These are phyloP conservation scores for Sphinx pinastri DNA, from an alignment of 2,888 invertebrate genomes.

Conservation along the genomic window DNA sequence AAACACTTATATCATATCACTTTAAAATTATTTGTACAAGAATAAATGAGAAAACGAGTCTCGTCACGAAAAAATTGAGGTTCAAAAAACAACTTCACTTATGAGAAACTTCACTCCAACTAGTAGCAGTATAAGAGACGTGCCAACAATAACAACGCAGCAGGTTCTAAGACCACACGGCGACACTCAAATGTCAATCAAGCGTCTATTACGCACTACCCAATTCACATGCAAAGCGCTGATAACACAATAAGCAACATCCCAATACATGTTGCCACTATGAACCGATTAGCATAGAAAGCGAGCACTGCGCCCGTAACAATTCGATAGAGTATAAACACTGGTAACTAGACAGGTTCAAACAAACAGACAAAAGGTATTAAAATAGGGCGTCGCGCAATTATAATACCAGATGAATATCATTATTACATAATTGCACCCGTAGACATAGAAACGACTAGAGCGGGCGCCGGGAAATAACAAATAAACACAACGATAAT, in stretches of 20 bases:
- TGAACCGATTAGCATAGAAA: conserved; percentile 70
- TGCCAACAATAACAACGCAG: conserved; percentile 17
- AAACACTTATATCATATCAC: too few species aligned
- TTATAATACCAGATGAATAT: conserved; percentile 47
- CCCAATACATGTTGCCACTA: conserved; percentile 55
- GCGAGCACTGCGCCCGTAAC: conserved; percentile 56
- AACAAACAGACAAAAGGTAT: conserved; percentile 68
- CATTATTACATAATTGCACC: conserved; percentile 60
- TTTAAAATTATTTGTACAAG: not conserved
- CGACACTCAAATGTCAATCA: conserved; percentile 53
- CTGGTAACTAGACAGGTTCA: conserved; percentile 53
- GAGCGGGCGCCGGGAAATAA: conserved; percentile 44
- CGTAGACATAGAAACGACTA: conserved; percentile 44
- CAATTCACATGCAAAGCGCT: conserved; percentile 59
- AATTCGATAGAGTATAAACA: conserved; percentile 66
- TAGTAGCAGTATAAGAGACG: conserved; percentile 21
- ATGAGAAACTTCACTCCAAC: not conserved
- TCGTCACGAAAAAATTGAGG: not conserved
- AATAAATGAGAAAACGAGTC: not conserved
- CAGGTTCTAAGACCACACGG: conserved; percentile 34
- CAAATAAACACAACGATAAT: conserved; percentile 42
- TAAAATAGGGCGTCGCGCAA: conserved; percentile 65
- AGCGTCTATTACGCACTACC: conserved; percentile 45
- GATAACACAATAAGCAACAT: conserved; percentile 53
- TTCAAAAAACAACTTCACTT: conserved; percentile 13